Base-by-base conservation (phyloP, 2,797 vertebrate genomes). In the Apogon hyalosoma region DNA sequence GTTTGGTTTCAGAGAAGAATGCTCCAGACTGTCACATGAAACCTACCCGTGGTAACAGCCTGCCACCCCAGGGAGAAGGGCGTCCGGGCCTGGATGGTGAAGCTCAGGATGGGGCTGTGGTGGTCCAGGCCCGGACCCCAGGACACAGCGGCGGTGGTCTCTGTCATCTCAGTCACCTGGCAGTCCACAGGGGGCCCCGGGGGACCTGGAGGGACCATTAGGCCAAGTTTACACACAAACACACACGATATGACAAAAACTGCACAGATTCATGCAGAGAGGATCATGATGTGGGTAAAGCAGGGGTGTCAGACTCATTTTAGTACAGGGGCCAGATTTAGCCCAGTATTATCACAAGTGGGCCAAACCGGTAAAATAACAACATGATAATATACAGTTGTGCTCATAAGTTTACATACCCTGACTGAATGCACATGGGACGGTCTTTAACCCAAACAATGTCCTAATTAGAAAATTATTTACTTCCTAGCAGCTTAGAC, bases 11-110 rank as follows among this genome's bases (percentile, higher is more conserved):
- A 61, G 48, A 69, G 76, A 83, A 42, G 19, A 15, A 67, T 41
- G 48, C 54, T 63, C 48, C 18, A 51, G 40, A 53, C 15, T 42
- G 38, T 38, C 33, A 40, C 31, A 68, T 40, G 21, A 69, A 66
- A 55, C 8, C 48, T 92, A 99, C 96, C 96, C 74, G 96, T 97
- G 77, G 90, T 96, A 47, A 96, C 94, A 0, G 95, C 96, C 67
- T 97, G 96, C 97, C 97, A 98, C 24, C 96, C 96, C 12, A 98
- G 96, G 0, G 96, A 98, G 87, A 97, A 98, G 0, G 96, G 95
- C 0, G 96, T 97, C 56, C 96, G 88, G 24, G 95, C 96, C 87
- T 99, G 97, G 48, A 98, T 93, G 11, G 93, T 89, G 31, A 95
- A 97, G 87, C 93, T 93, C 4, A 95, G 94, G 63, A 99, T 83